Percentiles rank a stretch among this genome's conserved stretches.
Conservation (phyloP, 2,797 vertebrate species). For the Dipus sagitta region DNA sequence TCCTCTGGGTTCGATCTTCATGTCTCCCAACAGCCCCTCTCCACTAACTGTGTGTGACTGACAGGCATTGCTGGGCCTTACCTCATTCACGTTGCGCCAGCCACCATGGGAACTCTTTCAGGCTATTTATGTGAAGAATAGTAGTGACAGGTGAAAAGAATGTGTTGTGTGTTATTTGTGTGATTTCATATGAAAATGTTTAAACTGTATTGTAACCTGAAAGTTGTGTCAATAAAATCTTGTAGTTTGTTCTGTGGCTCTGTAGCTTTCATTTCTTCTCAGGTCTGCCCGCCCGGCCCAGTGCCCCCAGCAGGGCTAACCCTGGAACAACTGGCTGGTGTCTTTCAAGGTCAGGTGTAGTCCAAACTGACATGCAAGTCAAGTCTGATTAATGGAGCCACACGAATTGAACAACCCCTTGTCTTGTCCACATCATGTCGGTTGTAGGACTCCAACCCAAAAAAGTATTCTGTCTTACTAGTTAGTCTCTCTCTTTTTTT, state of each 20-base stretch:
- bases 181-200: constrained; percentile 74
- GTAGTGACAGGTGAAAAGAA: constrained; percentile 71
- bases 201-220: constrained; percentile 81
- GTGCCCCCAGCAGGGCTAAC: not conserved
- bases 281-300: rapidly evolving
- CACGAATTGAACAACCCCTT: not conserved
- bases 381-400: no score
- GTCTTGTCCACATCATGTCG: rapidly evolving
- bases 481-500: not conserved
- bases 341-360: not conserved
- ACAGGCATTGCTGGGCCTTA: constrained; percentile 23
- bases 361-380: not conserved
- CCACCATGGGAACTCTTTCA: constrained; percentile 69
- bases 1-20: constrained; percentile 73
- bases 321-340: not conserved
- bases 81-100: constrained; percentile 49
- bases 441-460: rapidly evolving
- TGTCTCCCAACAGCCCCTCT: constrained; percentile 66
- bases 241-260: not conserved
- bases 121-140: constrained; percentile 81
- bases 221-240: constrained; percentile 85
- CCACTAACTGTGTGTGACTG: constrained; percentile 42
- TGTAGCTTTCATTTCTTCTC: not conserved
- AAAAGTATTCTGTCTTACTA: no score
- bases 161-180: constrained; percentile 83